Base-by-base conservation (phyloP, 2,113 vertebrate genomes). In the Pangasianodon hypophthalmus region DNA sequence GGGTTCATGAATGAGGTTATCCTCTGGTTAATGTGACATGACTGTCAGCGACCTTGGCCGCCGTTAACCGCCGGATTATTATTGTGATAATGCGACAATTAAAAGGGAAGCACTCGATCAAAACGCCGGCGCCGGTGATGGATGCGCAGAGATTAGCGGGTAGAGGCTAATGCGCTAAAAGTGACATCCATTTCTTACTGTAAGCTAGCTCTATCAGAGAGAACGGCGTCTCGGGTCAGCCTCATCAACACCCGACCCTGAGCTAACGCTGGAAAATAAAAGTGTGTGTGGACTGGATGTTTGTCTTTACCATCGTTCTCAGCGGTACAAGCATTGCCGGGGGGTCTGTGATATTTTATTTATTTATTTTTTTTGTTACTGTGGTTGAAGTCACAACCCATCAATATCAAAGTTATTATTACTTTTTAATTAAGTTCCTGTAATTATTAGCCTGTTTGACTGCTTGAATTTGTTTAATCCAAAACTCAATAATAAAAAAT, bases 11-110 rank as follows among this genome's bases (percentile, higher is more conserved):
- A 89, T 11, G 93, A 95, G 95, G 96, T 96, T 96, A 96, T 95
- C 92, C 93, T 90, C 92, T 95, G 95, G 95, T 95, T 96, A 95
- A 96, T 96, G 95, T 95, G 95, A 96, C 95, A 95, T 94, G 93
- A 94, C 95, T 95, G 95, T 95, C 94, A 94, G 91, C 91, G 94
- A 95, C 95, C 95, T 95, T 94, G 93, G 90, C 77, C 92, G 92
- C 94, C 94, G 94, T 95, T 95, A 95, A 95, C 94, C 92, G 92
- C 93, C 13, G 93, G 94, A 95, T 96, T 96, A 95, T 95, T 95
- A 95, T 95, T 94, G 95, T 93, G 94, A 95, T 96, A 95, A 95
- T 95, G 95, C 94, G 95, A 93, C 94, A 93, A 96, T 96, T 96
- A 95, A 95, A 94, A 88, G 93, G 92, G 92, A 93, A 93, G 93